A percentile compares a stretch with the other conserved stretches of the same genome.
Conservation (phyloP, 2,113 vertebrate species). For the Cinclus mexicanus region DNA sequence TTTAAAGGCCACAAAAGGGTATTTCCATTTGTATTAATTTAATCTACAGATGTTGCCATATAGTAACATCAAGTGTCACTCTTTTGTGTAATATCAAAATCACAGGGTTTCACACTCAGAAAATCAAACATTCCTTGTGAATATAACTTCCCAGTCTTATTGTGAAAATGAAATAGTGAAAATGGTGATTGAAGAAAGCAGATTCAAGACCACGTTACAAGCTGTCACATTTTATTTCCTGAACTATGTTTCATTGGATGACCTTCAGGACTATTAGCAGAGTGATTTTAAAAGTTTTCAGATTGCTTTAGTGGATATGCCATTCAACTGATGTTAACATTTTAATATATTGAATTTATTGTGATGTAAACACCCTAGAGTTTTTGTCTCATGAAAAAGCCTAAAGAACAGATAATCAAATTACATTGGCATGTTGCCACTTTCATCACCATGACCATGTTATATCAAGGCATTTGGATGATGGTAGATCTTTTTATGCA, state of each 20-base stretch:
- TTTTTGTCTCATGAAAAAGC: background rate
- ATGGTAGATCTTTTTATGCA: background rate
- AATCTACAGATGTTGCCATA: background rate
- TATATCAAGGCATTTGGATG: background rate
- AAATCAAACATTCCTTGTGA: background rate
- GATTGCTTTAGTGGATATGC: slow-evolving; percentile 5
- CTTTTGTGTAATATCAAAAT: background rate
- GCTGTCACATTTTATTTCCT: background rate
- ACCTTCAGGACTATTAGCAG: slow-evolving; percentile 14
- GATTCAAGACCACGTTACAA: background rate
- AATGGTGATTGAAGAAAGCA: background rate
- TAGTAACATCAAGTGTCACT: background rate
- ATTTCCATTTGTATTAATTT: background rate
- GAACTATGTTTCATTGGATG: background rate
- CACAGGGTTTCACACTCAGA: background rate
- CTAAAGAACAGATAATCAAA: slow-evolving; percentile 4
- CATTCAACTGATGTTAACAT: slow-evolving; percentile 13
- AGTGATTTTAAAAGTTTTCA: slow-evolving; percentile 14
- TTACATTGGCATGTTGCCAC: background rate
- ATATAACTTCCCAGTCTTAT: background rate
- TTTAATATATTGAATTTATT: slow-evolving; percentile 7
- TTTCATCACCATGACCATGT: background rate
- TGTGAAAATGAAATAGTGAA: background rate
- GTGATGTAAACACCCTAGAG: background rate
- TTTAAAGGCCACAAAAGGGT: background rate